A percentile compares a stretch with the other conserved stretches of the same genome.
These are phyloP conservation scores for Crotalus viridis DNA, from an alignment of 2,113 vertebrate species.

Conservation along the genomic window DNA sequence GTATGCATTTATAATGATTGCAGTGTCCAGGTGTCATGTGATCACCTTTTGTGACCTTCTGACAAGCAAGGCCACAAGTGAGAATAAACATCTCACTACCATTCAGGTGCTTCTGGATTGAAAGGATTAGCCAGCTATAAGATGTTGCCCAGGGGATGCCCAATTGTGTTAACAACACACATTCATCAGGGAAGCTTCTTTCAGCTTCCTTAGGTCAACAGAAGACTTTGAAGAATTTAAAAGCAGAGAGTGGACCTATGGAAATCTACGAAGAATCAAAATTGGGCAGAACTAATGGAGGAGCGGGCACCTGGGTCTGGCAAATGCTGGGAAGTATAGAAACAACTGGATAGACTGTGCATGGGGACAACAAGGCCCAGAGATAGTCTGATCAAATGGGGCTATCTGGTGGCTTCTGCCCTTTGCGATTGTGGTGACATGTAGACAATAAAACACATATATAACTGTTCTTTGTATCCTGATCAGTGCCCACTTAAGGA, in stretches of 20 bases:
- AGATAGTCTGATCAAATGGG: neutral
- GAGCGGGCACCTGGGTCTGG: neutral
- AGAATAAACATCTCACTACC: no score
- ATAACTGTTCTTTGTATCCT: neutral
- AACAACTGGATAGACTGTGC: neutral
- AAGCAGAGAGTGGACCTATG: neutral
- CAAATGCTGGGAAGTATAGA: neutral
- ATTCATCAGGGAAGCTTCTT: neutral
- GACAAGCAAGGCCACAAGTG: no score
- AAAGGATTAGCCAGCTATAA: no score
- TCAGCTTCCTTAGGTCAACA: neutral
- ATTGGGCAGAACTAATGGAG: neutral
- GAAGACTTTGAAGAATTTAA: neutral
- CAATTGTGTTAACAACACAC: no score
- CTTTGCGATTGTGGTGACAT: neutral
- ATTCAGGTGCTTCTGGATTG: no score
- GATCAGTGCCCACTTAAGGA: neutral
- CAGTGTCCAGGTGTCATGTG: no score
- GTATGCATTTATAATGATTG: no score
- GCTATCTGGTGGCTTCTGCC: neutral
- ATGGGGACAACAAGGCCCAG: neutral
- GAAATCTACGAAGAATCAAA: neutral
- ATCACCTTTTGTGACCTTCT: no score
- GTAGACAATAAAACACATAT: neutral
- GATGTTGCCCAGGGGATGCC: no score